These are phyloP conservation scores for Pleuronectes platessa DNA, from an alignment of 2,113 vertebrate species.

Conservation along the genomic window DNA sequence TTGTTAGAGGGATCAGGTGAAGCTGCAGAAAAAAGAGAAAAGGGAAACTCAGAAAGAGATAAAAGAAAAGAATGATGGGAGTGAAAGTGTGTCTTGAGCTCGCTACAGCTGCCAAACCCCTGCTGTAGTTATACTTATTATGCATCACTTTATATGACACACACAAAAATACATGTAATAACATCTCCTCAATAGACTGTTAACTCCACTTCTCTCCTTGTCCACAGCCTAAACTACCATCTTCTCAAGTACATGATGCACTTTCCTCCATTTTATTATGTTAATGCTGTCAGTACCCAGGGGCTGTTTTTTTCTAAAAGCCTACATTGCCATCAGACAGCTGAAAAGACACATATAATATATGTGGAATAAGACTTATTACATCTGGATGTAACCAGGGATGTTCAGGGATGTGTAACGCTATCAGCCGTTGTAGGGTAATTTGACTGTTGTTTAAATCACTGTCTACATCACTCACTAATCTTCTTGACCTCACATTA, in stretches of 20 bases:
- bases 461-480: neutral
- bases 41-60: too few relatives aligned
- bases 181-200: conserved; percentile 8
- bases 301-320: neutral
- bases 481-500: neutral
- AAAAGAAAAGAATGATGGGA: neutral
- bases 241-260: neutral
- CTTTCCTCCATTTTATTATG: conserved; percentile 41
- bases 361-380: neutral
- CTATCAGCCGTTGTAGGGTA: neutral
- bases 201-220: conserved; percentile 5
- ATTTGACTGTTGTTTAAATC: neutral
- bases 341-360: too few relatives aligned
- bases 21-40: neutral
- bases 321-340: too few relatives aligned
- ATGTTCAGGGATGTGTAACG: neutral
- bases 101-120: too few relatives aligned
- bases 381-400: neutral
- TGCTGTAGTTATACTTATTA: too few relatives aligned
- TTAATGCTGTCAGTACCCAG: conserved; percentile 17
- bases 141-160: too few relatives aligned
- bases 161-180: too few relatives aligned
- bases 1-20: conserved; percentile 1
- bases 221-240: neutral
- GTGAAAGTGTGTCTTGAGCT: neutral